A percentile compares a stretch with the other conserved stretches of the same genome.
phyloP scores from a whole-genome alignment of 1,140 invertebrate species.

The Drosophila willistoni region DNA sequence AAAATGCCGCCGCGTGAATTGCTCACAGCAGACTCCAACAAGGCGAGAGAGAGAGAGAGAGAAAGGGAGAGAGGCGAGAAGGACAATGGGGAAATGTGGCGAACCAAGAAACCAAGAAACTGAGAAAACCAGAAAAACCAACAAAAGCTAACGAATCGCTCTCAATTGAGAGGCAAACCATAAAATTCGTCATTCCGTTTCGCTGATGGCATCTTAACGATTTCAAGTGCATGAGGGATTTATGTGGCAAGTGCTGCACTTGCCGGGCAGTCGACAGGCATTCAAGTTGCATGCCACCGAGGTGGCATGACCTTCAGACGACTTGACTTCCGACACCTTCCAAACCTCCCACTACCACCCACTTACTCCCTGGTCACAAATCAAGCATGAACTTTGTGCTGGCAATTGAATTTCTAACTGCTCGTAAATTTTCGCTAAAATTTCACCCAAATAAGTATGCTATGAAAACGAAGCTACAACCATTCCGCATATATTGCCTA shows the following conservation, averaged over 20 bases:
- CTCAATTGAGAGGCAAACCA: constrained; percentile 9
- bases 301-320: constrained; percentile 37
- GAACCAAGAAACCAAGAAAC: constrained; percentile 41
- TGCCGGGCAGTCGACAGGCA: too few species aligned
- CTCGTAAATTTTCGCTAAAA: background rate
- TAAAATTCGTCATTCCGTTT: constrained; percentile 6
- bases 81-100: constrained; percentile 1
- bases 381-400: constrained; percentile 24
- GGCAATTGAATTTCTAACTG: background rate
- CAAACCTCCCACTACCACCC: too few species aligned
- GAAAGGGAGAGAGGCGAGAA: background rate
- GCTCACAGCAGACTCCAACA: constrained; percentile 31
- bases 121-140: constrained; percentile 27
- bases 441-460: too few species aligned
- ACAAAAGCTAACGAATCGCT: background rate
- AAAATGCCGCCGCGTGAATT: constrained; percentile 45
- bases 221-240: constrained; percentile 42
- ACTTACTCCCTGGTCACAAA: constrained; percentile 28
- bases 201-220: constrained; percentile 12
- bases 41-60: too few species aligned
- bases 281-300: background rate
- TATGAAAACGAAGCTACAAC: background rate
- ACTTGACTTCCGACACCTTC: background rate
- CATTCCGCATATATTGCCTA: background rate
- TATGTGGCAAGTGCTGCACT: constrained; percentile 26